Evolutionary conservation across 1,140 invertebrate species (phyloP), one percentile per base, ranked within the genome.

Genomic region (Calosoma granatense): DNA sequence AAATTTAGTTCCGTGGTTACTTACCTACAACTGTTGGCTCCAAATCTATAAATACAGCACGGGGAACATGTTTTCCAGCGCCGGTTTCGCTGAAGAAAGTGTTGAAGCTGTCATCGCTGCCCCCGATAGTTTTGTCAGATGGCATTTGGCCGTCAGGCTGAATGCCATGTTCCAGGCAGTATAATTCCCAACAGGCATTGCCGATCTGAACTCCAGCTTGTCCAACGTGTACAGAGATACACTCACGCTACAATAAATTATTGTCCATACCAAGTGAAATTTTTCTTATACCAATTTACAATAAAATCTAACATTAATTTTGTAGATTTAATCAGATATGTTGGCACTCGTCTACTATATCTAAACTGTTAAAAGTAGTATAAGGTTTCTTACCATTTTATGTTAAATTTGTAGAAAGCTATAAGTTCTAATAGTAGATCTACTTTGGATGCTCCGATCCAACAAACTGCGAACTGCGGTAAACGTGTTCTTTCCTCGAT

Each of bases 151-250:
- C 86, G 70, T 88, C 82, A 19, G 79, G 76, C 61, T 75, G 72
- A 59, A 88, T 86, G 21, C 86, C 85, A 74, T 88, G 87, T 67
- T 89, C 78, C 57, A 85, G 72, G 65, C 82, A 81, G 68, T 85
- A 89, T 1, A 88, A 70, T 65, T 88, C 87, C 87, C 87, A 89
- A 73, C 86, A 88, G 63, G 85, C 83, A 68, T 88, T 88, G 54
- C 83, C 83, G 60, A 86, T 86, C 67, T 86, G 83, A 53, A 81
- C 80, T 60, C 84, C 84, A 41, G 80, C 86, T 67, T 85, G 83
- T 2, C 83, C 83, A 60, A 84, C 74, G 66, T 85, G 83, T 61
- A 85, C 73, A 47, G 81, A 83, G 61, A 85, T 82, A 63, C 82
- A 83, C 70, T 85, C 83, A 71, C 83, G 79, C 82, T 80, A 60